These are phyloP conservation scores for Scatophagus argus DNA, from an alignment of 2,113 vertebrate genomes.

Conservation along the genomic window DNA sequence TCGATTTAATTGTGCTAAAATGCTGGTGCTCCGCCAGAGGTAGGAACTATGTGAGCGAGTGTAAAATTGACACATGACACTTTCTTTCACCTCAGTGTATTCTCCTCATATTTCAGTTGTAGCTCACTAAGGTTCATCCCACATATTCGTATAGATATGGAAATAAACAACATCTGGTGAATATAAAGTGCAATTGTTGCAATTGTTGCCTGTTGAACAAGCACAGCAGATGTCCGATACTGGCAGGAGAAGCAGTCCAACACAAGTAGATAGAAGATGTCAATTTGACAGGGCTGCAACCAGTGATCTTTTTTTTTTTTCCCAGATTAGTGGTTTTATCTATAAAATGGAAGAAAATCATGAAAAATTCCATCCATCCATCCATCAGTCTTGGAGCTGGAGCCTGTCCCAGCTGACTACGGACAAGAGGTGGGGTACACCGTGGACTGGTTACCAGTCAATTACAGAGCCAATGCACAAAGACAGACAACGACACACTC, in stretches of 20 bases:
- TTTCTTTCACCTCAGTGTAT: neutral
- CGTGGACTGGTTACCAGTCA: too few species aligned
- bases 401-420: too few species aligned
- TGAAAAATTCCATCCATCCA: too few species aligned
- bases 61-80: slow-evolving; percentile 12
- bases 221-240: neutral
- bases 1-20: slow-evolving; percentile 23
- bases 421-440: too few species aligned
- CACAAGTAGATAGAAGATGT: neutral
- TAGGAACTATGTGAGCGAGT: neutral
- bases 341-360: neutral
- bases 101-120: slow-evolving; percentile 5
- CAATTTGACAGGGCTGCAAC: neutral
- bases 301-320: neutral
- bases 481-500: too few species aligned
- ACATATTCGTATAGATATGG: neutral
- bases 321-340: neutral
- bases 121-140: neutral
- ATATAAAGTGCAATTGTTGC: neutral
- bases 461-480: too few species aligned
- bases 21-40: slow-evolving; percentile 9
- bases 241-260: neutral
- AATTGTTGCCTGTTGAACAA: neutral
- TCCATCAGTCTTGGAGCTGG: too few species aligned
- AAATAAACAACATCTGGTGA: neutral